Percentiles rank a stretch among this genome's conserved stretches.
These are phyloP conservation scores for Ceyx margarethae DNA, from an alignment of 2,113 vertebrate genomes.

Conservation along the genomic window DNA sequence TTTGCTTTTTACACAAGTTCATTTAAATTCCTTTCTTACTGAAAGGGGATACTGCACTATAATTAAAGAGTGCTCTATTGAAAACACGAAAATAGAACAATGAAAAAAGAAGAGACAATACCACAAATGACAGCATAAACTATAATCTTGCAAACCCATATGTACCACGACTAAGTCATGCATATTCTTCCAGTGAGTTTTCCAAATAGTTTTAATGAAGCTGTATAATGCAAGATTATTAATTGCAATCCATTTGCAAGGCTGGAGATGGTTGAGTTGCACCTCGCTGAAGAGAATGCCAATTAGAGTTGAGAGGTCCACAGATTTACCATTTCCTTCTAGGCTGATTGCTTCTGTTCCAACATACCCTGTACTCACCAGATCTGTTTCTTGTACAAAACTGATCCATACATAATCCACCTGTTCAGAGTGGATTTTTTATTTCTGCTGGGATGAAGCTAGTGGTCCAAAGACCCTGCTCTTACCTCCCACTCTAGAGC, in stretches of 20 bases:
- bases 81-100: background rate
- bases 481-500: background rate
- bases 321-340: background rate
- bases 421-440: background rate
- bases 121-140: background rate
- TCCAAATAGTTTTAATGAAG: background rate
- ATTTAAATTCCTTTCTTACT: background rate
- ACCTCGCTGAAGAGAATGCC: background rate
- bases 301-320: background rate
- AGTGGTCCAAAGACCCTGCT: background rate
- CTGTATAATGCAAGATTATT: background rate
- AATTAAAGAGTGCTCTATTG: background rate
- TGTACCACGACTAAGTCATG: background rate
- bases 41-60: background rate
- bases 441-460: background rate
- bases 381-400: background rate
- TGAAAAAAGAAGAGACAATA: background rate
- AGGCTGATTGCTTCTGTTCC: background rate
- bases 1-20: background rate
- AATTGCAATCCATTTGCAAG: background rate
- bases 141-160: background rate
- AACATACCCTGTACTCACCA: background rate
- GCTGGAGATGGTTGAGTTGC: background rate
- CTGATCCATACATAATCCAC: background rate
- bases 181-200: background rate